Evolutionary conservation across 2,888 invertebrate species (phyloP), one percentile per base, ranked within the genome.

Genomic region (Pseudococcus viburni): DNA sequence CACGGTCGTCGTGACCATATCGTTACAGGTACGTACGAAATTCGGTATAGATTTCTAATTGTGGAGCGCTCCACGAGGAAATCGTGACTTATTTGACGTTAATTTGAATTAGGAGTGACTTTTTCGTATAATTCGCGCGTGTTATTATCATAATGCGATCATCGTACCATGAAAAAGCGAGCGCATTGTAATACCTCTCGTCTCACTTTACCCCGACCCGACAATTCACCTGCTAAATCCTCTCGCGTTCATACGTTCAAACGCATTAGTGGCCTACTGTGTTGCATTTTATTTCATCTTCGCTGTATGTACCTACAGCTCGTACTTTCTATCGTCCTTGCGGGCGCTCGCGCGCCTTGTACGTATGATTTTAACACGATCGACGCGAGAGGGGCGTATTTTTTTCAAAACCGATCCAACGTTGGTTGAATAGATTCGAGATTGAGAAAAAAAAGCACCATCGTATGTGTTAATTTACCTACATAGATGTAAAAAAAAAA

Each of bases 71-170:
- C 19, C 22, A 19, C 22, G 11, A 64, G 64, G 64, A 19, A 19
- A 64, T 22, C 22, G 22, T 22, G 22, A 64, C 64, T 64, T 64
- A 64, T 64, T 64, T 64, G 64, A 64, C 64, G 64, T 64, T 64
- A 64, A 64, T 64, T 64, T 22, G 64, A 64, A 64, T 22, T 19
- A 64, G 64, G 64, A 64, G 51, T 51, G 51, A 64, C 64, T 19
- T 64, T 19, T 64, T 9, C 64, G 64, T 64, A 64, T 64, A 19
- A 64, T 22, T 22, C 64, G 22, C 22, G 8, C 22, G 64, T 19
- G 22, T 22, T 22, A 64, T 64, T 19, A 64, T 64, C 19, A 64
- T 64, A 22, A 64, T 64, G 64, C 51, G 51, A 51, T 51, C 51
- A 22, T 64, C 19, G 64, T 22, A 22, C 19, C 64, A 22, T 64